Evolutionary conservation across 2,113 vertebrate species (phyloP), one percentile per base, ranked within the genome.

Genomic region (Barnardius zonarius): DNA sequence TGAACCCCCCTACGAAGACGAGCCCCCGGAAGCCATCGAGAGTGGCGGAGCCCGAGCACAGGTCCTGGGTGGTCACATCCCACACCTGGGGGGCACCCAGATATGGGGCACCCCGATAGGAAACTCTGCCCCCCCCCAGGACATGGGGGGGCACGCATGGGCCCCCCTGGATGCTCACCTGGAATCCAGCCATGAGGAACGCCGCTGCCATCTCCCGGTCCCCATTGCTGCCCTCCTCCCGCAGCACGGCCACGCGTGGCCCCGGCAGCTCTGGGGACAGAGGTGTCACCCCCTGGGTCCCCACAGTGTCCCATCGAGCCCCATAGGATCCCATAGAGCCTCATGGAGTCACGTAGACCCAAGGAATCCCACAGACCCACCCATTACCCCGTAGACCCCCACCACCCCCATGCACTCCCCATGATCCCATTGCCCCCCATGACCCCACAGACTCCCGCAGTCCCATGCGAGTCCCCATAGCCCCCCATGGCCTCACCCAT

Each of bases 191-290:
- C 98, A 99, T 98, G 52, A 98, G 88, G 61, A 99, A 98, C 52
- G 98, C 98, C 2, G 97, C 98, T 0, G 98, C 98, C 99, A 99
- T 99, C 95, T 99, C 99, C n/a, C 99, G 83, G 94, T 99, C 99
- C 46, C 99, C 99, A 6, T 99, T 99, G 94, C 99, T 99, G 72
- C 99, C 99, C 74, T 99, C 99, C 70, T 99, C 99, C 63, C 99
- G 96, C 73, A 99, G 90, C 76, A 99, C 97, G 16, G 99, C 99
- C 0, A 98, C 98, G 3, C 98, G 97, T 13, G 98, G 98, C 37
- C 72, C 86, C 4, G 81, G 94, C 52, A 83, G 39, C 97, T 90
- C 97, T 98, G 95, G 83, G 75, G 33, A 19, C 61, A 14, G 11
- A 11, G 9, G 13, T 0, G 24, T 6, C 35, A n/a, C 16, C n/a